Percentiles rank a stretch among this genome's conserved stretches.
Evolutionary conservation across 2,888 invertebrate genomes (phyloP).

Genomic region (Plusia festucae): DNA sequence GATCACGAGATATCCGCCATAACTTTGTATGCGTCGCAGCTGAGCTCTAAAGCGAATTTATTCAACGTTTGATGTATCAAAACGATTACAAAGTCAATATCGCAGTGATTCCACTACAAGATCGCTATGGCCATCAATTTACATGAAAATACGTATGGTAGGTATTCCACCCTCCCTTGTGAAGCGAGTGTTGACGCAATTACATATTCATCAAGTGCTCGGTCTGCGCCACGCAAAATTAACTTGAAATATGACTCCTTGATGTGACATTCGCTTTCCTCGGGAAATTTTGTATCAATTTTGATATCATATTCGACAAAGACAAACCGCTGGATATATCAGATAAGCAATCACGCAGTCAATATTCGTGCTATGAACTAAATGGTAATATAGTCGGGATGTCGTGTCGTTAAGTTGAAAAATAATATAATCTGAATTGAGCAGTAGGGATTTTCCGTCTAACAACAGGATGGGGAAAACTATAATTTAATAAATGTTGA

Average conservation of each 20-base stretch:
- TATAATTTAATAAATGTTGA: background rate
- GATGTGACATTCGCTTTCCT: constrained; percentile 53
- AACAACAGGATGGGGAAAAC: background rate
- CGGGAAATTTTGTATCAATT: constrained; percentile 30
- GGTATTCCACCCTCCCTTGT: constrained; percentile 59
- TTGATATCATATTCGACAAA: constrained; percentile 35
- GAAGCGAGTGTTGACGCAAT: constrained; percentile 64
- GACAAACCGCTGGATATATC: constrained; percentile 12
- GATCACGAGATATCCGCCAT: background rate
- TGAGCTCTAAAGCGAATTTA: background rate
- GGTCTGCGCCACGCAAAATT: constrained; percentile 64
- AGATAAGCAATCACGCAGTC: constrained; percentile 47
- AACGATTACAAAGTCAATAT: constrained; percentile 25
- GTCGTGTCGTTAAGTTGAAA: constrained; percentile 13
- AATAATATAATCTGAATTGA: constrained; percentile 30
- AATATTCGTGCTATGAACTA: constrained; percentile 33
- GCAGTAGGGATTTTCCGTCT: background rate
- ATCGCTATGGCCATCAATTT: constrained; percentile 56
- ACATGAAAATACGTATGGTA: constrained; percentile 62
- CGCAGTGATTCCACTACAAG: constrained; percentile 23
- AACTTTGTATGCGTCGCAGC: background rate
- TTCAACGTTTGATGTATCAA: background rate
- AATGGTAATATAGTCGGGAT: constrained; percentile 24
- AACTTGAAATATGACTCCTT: constrained; percentile 60
- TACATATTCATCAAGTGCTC: constrained; percentile 73